Evolutionary conservation across 2,113 vertebrate species (phyloP), one percentile per base, ranked within the genome.

Genomic region (Xerus inauris): DNA sequence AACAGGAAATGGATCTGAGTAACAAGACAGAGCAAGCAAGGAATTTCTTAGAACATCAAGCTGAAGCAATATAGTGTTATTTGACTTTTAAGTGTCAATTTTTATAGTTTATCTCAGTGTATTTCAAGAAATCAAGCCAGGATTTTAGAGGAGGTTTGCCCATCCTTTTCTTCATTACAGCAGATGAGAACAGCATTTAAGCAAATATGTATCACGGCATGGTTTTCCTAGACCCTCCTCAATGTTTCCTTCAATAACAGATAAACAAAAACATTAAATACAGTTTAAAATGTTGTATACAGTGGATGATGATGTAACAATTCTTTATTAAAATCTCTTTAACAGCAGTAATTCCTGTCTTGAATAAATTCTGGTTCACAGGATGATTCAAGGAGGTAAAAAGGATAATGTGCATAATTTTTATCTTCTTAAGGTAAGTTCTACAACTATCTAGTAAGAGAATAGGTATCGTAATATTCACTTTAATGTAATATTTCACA

Each of bases 1-100:
- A 75, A 97, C 42, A 98, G 97, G 95, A 92, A 97, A 97, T 94
- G 88, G 89, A 92, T 98, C 91, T 98, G 92, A 98, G 47, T 73
- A 90, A 97, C 92, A 72, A 91, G 80, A 94, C 13, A 98, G 93
- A 77, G 87, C 97, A 87, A 94, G 49, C 42, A 96, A 89, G 69
- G 13, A 85, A 96, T 64, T 64, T 38, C 45, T 83, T 79, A 28
- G 89, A 38, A 64, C 14, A 94, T 17, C n/a, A 47, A 83, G 79
- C 83, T 88, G 45, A 86, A 91, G 57, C 64, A 94, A 96, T 13
- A 96, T 54, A 86, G 59, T 89, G 38, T 67, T 93, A 77, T 81
- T 51, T 94, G n/a, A 81, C 45, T 86, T 81, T 57, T 75, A 75
- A 75, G 26, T 95, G 40, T 65, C 54, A 88, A 62, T 26, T 62